phyloP scores from a whole-genome alignment of 2,113 vertebrate species.

The Australoheros scitulus region DNA sequence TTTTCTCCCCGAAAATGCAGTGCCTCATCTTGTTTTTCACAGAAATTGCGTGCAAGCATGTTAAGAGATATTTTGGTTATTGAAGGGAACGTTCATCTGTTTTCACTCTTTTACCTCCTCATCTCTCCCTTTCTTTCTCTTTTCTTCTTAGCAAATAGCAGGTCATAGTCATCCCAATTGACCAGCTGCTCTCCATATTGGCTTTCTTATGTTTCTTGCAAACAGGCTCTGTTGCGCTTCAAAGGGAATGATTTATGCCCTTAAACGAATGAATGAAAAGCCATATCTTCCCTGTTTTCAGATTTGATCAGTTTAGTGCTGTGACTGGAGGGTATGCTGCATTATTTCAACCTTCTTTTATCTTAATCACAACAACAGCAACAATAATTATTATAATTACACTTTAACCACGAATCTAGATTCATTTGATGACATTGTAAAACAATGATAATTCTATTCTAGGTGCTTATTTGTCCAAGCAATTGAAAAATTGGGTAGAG shows the following conservation, averaged over 20 bases:
- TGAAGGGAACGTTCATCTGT: conserved; percentile 61
- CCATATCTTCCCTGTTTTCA: conserved; percentile 44
- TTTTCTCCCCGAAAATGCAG: conserved; percentile 9
- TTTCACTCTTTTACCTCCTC: conserved; percentile 59
- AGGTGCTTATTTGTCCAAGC: conserved; percentile 36
- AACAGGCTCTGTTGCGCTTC: conserved; percentile 65
- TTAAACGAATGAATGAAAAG: conserved; percentile 70
- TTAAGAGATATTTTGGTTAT: conserved; percentile 47
- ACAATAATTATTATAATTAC: conserved; percentile 6
- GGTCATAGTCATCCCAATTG: conserved; percentile 68
- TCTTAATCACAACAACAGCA: conserved; percentile 14
- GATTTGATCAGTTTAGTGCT: conserved; percentile 39
- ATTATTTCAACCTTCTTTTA: conserved; percentile 23
- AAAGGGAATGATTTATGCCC: conserved; percentile 76
- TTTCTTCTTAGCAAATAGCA: conserved; percentile 64
- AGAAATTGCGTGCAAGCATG: conserved; percentile 4
- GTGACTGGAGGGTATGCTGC: background rate
- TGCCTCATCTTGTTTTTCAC: conserved; percentile 28
- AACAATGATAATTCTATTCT: conserved; percentile 8
- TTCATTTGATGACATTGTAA: conserved; percentile 18
- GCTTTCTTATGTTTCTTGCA: conserved; percentile 70
- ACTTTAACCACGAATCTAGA: background rate
- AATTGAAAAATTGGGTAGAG: conserved; percentile 48
- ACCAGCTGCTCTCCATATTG: conserved; percentile 77
- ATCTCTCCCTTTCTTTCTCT: conserved; percentile 34